Base-by-base conservation (phyloP, 2,797 vertebrate genomes). In the Phyllotis vaccarum region DNA sequence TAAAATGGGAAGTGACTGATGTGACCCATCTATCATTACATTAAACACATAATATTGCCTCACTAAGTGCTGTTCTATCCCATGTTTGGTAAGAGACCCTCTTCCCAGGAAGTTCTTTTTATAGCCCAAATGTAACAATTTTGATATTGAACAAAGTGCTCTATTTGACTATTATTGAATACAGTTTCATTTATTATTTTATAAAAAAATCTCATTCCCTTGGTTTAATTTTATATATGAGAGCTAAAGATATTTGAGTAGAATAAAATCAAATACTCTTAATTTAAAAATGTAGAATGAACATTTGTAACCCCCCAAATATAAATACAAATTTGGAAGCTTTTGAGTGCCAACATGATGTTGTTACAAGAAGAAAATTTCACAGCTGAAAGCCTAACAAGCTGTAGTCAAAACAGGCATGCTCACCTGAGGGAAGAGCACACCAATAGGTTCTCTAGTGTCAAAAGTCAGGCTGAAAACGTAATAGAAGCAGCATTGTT, bases 191-290 rank as follows among this genome's bases (percentile, higher is more conserved):
- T 37, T 19, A 83, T 85, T 74, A 43, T 56, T 54, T 43, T 80
- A 3, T 43, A 12, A 68, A 74, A 74, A 75, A 82, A 2, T 37
- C 5, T 62, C 8, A 58, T 34, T 66, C 12, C 31, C 13, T 54
- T 58, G n/a, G 22, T 54, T 93, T 80, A 68, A 68, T 52, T 86
- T 94, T 80, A 86, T 11, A 60, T 46, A 37, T 60, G 74, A 92
- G 5, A 11, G 5, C 22, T 80, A 54, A 8, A 83, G n/a, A 79
- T 40, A 83, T 90, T 43, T 34, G 82, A 75, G 54, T 34, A 29
- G 78, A 64, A 22, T 40, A 75, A 81, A 75, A 82, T 76, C 4
- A 34, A 72, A 19, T 58, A 11, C 54, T 46, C 49, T 64, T 17
- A 93, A 78, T 5, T 81, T 81, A 66, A 89, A 68, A 86, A 21